phyloP scores from a whole-genome alignment of 2,888 invertebrate species.

The Drosophila pseudotalamancana region DNA sequence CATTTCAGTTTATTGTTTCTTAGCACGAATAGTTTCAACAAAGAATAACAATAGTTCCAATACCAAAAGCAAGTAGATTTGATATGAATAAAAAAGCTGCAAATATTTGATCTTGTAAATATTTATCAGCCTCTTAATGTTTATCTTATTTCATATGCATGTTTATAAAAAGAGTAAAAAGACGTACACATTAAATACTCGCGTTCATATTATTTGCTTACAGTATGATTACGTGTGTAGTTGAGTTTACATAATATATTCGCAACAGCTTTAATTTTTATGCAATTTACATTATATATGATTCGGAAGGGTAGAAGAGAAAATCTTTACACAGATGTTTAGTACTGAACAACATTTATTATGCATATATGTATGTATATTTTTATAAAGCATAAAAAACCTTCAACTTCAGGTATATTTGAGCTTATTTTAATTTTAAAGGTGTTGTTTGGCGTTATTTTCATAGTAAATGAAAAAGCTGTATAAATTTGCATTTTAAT shows the following conservation, averaged over 20 bases:
- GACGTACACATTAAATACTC: constrained; percentile 37
- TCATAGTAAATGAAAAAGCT: constrained; percentile 1
- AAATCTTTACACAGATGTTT: constrained; percentile 21
- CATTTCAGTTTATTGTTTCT: constrained; percentile 11
- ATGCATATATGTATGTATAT: neutral
- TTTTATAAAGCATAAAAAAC: neutral
- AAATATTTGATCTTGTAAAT: constrained; percentile 11
- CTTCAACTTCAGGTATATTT: neutral
- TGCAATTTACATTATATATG: constrained; percentile 25
- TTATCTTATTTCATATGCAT: constrained; percentile 9
- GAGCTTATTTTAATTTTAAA: constrained; percentile 3
- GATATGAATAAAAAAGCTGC: constrained; percentile 10
- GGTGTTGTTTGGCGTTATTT: neutral
- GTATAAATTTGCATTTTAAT: constrained; percentile 4
- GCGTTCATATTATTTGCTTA: constrained; percentile 44
- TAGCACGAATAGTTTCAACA: constrained; percentile 17
- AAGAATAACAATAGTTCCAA: neutral
- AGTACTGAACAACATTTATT: constrained; percentile 16
- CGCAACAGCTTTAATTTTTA: constrained; percentile 32
- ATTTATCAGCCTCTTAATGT: constrained; percentile 17
- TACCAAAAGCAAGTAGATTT: neutral
- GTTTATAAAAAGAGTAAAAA: constrained; percentile 64
- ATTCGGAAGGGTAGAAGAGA: constrained; percentile 55
- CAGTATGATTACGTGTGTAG: constrained; percentile 29
- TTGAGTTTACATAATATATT: constrained; percentile 10